Conservation (phyloP, 2,113 vertebrate species). For the Crotalus viridis region DNA sequence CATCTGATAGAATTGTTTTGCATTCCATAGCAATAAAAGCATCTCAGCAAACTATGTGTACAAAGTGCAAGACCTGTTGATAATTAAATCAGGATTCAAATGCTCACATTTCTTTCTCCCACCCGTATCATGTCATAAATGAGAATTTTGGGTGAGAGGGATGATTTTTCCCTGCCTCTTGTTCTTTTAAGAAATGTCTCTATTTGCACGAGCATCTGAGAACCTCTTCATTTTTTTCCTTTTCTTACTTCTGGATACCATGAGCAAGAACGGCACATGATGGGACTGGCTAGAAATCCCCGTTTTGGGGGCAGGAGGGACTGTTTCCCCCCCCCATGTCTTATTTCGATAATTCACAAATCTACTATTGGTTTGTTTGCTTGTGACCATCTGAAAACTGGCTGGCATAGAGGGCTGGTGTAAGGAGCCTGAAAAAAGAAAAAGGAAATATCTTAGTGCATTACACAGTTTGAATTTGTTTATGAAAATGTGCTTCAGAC, state of each 20-base stretch:
- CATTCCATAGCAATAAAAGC: not conserved
- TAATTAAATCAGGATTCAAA: not conserved
- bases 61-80: not conserved
- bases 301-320: not conserved
- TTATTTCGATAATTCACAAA: not conserved
- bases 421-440: not conserved
- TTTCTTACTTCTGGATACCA: not conserved
- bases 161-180: not conserved
- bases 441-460: not conserved
- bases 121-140: not conserved
- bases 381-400: not conserved
- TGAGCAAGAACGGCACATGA: not conserved
- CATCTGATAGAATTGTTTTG: not conserved
- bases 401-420: not conserved
- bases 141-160: not conserved
- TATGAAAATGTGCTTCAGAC: not conserved
- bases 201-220: not conserved
- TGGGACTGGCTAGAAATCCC: not conserved
- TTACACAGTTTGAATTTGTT: not conserved
- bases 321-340: not conserved
- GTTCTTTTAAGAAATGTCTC: not conserved
- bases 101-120: not conserved
- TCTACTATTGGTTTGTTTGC: not conserved
- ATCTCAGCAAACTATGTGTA: not conserved
- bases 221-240: not conserved